Evolutionary conservation across 2,888 invertebrate species (phyloP), one percentile per base, ranked within the genome.

Genomic region (Drosophila dives): DNA sequence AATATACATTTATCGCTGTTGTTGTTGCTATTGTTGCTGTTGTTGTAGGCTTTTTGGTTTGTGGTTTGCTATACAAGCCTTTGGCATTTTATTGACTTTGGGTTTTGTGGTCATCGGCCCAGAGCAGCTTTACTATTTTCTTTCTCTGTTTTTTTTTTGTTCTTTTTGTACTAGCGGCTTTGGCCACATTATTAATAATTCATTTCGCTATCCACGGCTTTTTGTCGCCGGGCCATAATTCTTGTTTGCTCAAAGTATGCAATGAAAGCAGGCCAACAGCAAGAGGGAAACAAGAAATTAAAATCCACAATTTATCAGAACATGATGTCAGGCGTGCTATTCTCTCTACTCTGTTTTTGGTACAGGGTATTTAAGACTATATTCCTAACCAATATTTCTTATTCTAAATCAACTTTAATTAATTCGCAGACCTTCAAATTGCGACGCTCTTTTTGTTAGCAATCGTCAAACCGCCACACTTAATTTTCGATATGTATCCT

Each of bases 141-240:
- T 42, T 15, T 4, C 1, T 38, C 10, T 45, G 11, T 45, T 38
- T 10, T 10, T 26, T n/a, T 26, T n/a, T 6, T 2, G n/a, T n/a
- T 10, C 7, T 1, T 49, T 5, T 17, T 49, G 11, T 51, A 23
- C 12, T 15, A 34, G 61, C 36, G 51, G 50, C 54, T 67, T 56
- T 48, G 79, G 53, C 20, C 63, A 61, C 60, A 58, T 78, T 79
- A 80, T 90, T 83, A 90, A 86, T 89, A 89, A 90, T 90, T 89
- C 88, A 90, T 86, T 72, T 83, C 75, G 72, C 76, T 75, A 86
- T 86, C 86, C 71, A 77, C 79, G 85, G 84, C 77, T 75, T 79
- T 78, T 81, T 71, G 59, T 73, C 70, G 81, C 72, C 77, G 67
- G 63, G 49, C 75, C 86, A 84, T 85, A 80, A 87, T 87, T 82